A percentile compares a stretch with the other conserved stretches of the same genome.
Conservation (phyloP, 2,888 invertebrate species). For the Anthrax anthrax region DNA sequence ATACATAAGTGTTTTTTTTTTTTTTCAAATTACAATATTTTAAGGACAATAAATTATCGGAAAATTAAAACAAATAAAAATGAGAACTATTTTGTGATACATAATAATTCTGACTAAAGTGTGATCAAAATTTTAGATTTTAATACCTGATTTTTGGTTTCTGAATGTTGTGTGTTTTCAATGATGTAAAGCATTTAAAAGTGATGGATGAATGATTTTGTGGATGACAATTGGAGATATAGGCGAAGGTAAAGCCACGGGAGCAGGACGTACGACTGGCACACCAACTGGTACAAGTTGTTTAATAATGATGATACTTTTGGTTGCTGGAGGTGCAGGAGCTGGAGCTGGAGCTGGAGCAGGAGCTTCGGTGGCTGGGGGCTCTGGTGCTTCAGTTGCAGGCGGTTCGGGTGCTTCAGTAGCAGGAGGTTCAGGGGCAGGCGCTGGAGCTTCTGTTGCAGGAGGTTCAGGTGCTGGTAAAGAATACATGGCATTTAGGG, state of each 20-base stretch:
- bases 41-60: too few relatives aligned
- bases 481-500: not conserved
- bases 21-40: too few relatives aligned
- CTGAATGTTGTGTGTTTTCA: too few relatives aligned
- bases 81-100: too few relatives aligned
- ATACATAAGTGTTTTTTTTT: too few relatives aligned
- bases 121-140: too few relatives aligned
- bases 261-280: constrained; percentile 5
- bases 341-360: not conserved
- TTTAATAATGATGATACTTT: constrained; percentile 1
- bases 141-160: too few relatives aligned
- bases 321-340: not conserved
- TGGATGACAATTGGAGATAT: not conserved
- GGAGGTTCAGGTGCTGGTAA: not conserved
- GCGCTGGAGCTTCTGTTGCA: not conserved
- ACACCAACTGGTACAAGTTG: not conserved
- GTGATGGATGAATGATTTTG: not conserved
- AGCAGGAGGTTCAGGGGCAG: not conserved
- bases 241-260: not conserved
- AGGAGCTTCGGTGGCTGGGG: not conserved
- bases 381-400: not conserved
- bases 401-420: not conserved
- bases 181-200: too few relatives aligned
- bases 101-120: too few relatives aligned
- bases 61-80: too few relatives aligned